phyloP scores from a whole-genome alignment of 2,113 vertebrate species.

The Rhombomys opimus region DNA sequence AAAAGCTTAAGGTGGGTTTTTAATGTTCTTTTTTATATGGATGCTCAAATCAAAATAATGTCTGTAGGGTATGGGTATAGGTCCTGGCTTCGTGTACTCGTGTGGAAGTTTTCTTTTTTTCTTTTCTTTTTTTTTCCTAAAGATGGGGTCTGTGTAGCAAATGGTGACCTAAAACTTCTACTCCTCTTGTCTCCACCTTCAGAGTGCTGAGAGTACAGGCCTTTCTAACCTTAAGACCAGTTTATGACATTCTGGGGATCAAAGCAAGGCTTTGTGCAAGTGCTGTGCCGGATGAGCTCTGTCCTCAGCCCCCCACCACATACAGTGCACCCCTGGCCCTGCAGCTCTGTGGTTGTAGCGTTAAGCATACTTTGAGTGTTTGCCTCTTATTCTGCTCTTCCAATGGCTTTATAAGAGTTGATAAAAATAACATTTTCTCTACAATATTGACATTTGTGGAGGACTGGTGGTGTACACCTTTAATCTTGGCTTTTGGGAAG shows the following conservation, averaged over 20 bases:
- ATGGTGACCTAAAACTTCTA: neutral
- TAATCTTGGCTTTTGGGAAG: neutral
- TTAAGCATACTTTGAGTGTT: neutral
- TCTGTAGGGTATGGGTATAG: neutral
- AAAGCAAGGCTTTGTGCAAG: neutral
- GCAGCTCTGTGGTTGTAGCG: neutral
- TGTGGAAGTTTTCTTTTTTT: neutral
- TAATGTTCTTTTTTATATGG: neutral
- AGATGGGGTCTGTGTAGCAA: neutral
- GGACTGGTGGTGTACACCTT: neutral
- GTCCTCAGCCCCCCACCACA: neutral
- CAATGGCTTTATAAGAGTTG: neutral
- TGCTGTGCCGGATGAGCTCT: neutral
- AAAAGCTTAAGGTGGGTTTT: constrained; percentile 51
- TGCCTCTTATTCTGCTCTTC: neutral
- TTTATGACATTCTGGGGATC: neutral
- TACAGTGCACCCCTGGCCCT: neutral
- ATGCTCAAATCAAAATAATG: neutral
- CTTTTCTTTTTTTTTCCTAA: neutral
- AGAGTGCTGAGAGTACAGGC: neutral
- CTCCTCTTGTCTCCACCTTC: neutral
- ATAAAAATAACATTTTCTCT: neutral
- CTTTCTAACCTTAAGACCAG: neutral
- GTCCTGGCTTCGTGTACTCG: neutral
- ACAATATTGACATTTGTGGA: neutral